phyloP scores from a whole-genome alignment of 2,797 vertebrate genomes.

The Enteromius radiatus region DNA sequence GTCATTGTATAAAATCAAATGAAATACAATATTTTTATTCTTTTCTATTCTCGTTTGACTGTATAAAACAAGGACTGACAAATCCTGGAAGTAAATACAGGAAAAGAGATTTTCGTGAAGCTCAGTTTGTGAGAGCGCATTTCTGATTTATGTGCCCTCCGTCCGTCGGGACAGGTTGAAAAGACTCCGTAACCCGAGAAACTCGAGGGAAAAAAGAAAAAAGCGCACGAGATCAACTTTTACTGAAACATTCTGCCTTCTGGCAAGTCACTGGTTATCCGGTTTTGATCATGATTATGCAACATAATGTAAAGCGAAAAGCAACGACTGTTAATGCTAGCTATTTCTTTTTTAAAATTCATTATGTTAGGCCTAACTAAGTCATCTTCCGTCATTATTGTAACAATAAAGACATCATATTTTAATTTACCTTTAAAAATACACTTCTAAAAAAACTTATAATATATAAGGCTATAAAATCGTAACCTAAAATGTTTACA shows the following conservation, averaged over 20 bases:
- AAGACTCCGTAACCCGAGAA: slow-evolving; percentile 81
- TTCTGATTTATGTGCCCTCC: slow-evolving; percentile 84
- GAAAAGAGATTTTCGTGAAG: slow-evolving; percentile 44
- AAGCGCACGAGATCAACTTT: slow-evolving; percentile 65
- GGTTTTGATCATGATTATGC: slow-evolving; percentile 70
- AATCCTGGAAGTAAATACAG: slow-evolving; percentile 59
- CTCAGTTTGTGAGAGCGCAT: slow-evolving; percentile 67
- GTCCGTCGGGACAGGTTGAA: slow-evolving; percentile 75
- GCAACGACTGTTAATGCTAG: neutral
- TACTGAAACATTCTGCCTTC: slow-evolving; percentile 71
- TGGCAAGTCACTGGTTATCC: slow-evolving; percentile 70
- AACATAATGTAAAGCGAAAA: neutral
- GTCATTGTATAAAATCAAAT: neutral
- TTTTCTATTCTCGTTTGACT: neutral
- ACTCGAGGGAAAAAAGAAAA: slow-evolving; percentile 54
- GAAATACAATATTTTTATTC: neutral
- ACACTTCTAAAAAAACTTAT: neutral
- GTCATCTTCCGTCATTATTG: neutral
- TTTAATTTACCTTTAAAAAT: neutral
- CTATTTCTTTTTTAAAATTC: neutral
- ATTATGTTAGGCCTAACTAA: neutral
- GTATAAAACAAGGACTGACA: slow-evolving; percentile 39
- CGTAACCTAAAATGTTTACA: neutral
- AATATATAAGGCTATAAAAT: neutral
- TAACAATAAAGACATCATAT: neutral